Conservation (phyloP, 2,888 invertebrate genomes). For the Nomada ruficornis region DNA sequence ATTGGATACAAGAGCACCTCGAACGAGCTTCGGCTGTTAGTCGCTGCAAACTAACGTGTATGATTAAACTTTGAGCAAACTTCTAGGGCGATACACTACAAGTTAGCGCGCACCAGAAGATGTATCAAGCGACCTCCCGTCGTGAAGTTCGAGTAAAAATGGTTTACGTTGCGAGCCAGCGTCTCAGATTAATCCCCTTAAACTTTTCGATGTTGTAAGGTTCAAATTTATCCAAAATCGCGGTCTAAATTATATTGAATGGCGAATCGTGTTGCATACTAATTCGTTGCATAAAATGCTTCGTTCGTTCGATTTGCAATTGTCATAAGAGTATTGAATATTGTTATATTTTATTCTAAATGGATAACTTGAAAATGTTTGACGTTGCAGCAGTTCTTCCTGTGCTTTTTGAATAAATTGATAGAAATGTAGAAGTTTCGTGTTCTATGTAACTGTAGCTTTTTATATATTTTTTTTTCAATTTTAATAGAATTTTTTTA, state of each 20-base stretch:
- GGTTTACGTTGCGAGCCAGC: not conserved
- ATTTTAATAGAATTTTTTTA: too few species aligned
- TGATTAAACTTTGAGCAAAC: constrained; percentile 47
- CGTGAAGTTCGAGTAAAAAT: constrained; percentile 34
- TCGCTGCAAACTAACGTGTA: constrained; percentile 31
- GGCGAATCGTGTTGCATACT: too few species aligned
- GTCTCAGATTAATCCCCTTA: not conserved
- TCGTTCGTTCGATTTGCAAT: too few species aligned
- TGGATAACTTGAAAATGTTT: too few species aligned
- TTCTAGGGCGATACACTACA: constrained; percentile 28
- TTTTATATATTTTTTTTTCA: not conserved
- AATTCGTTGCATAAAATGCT: too few species aligned
- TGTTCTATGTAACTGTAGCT: too few species aligned
- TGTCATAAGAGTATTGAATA: not conserved
- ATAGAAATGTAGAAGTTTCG: too few species aligned
- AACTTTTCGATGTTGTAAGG: not conserved
- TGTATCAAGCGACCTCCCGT: constrained; percentile 11
- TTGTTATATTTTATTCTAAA: not conserved
- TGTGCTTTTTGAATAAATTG: too few species aligned
- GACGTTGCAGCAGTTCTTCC: too few species aligned
- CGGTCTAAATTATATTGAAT: not conserved
- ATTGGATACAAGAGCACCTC: constrained; percentile 29
- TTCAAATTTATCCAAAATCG: not conserved
- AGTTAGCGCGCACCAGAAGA: constrained; percentile 23
- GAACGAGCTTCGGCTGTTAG: constrained; percentile 32